Conservation (phyloP, 2,888 invertebrate genomes). For the Spodoptera picta region DNA sequence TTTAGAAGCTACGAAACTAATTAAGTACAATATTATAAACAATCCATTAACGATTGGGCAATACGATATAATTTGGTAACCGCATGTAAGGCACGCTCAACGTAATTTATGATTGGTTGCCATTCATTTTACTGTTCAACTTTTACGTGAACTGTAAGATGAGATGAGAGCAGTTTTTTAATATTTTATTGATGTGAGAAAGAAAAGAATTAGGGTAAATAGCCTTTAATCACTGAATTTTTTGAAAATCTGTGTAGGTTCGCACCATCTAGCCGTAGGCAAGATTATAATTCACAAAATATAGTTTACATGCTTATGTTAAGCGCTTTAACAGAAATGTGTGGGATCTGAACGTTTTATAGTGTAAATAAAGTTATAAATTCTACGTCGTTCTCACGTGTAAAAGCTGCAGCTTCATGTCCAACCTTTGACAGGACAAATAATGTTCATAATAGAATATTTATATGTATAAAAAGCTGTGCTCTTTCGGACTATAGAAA, state of each 20-base stretch:
- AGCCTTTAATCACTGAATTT: not conserved
- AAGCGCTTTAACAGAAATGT: no score
- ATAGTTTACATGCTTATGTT: no score
- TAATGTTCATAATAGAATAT: conserved; percentile 28
- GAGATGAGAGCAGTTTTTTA: not conserved
- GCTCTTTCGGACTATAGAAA: conserved; percentile 58
- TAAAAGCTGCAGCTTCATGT: conserved; percentile 4
- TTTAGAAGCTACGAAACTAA: conserved; percentile 54
- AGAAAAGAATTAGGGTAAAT: not conserved
- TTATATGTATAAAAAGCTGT: conserved; percentile 30
- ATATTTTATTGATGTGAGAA: not conserved
- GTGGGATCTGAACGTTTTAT: not conserved
- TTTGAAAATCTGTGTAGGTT: no score
- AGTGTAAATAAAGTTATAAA: not conserved
- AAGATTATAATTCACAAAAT: no score
- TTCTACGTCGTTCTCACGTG: not conserved
- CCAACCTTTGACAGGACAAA: not conserved
- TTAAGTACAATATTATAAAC: conserved; percentile 78
- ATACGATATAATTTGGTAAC: conserved; percentile 46
- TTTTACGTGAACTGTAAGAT: conserved; percentile 2
- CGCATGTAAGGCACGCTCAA: conserved; percentile 23
- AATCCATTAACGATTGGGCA: conserved; percentile 71
- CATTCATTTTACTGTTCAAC: conserved; percentile 13
- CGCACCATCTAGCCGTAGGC: no score
- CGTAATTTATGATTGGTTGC: conserved; percentile 24